Evolutionary conservation across 2,888 invertebrate genomes (phyloP), one percentile per base, ranked within the genome.

Genomic region (Apantesis nais): DNA sequence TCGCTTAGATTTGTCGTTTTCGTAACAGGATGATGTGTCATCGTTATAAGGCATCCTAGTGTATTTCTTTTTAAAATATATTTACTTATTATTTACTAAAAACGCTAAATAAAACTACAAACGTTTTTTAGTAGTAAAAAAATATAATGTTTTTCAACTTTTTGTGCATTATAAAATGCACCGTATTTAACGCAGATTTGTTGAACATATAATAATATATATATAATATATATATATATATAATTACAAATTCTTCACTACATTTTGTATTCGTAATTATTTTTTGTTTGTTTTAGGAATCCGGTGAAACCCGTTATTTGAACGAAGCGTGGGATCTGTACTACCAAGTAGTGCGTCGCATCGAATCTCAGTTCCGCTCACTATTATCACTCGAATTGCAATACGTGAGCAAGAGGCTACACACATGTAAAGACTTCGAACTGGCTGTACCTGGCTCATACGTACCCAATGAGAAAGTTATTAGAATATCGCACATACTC

Each of bases 291-390:
- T 29, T 14, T 14, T 74, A 97, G 96, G 96, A 97, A 37, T 97
- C 98, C 0, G 97, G 97, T 29, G 98, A 98, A 84, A 97, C 98
- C 44, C 96, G 98, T 74, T 99, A 99, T 86, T 93, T 99, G 71
- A 99, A 99, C 89, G 99, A 99, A 90, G 99, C 99, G 2, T 99
- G 99, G 99, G 99, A 99, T 88, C 95, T 99, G 31, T 99, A 99
- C 93, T 99, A 99, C 92, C 98, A 99, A 88, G 99, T 99, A 48
- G 99, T 99, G 90, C 96, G 99, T 67, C 97, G 99, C 74, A 99
- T 99, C 85, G 98, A 96, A 97, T 76, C 99, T 0, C 98, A 98
- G 92, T 95, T 99, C 83, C 99, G 99, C 0, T 97, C 98, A 83
- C 92, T 99, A 66, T 98, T 98, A 2, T 98, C 98, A 44, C 94